Conservation (phyloP, 1,140 invertebrate genomes). For the Himalopsyche phryganea region DNA sequence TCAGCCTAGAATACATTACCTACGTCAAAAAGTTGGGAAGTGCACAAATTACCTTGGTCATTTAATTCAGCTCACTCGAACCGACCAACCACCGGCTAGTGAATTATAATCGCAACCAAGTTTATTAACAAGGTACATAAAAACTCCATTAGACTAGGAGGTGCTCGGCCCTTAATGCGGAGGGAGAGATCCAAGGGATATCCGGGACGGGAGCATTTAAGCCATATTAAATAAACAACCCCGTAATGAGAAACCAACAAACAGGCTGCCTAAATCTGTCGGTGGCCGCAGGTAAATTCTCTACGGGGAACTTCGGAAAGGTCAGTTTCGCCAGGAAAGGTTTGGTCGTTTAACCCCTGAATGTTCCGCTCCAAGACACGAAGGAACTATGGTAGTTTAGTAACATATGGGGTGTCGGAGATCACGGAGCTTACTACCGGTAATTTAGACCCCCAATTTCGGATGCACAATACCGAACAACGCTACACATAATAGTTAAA, state of each 20-base stretch:
- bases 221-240: conserved; percentile 34
- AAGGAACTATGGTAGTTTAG: neutral
- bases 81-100: neutral
- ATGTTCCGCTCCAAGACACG: conserved; percentile 4
- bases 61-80: no score
- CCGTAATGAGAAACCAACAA: conserved; percentile 33
- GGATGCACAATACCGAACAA: no score
- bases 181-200: conserved; percentile 4
- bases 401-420: conserved; percentile 2
- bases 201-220: conserved; percentile 18
- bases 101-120: conserved; percentile 30
- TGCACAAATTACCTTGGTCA: neutral
- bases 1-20: conserved; percentile 24
- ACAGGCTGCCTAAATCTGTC: conserved; percentile 28
- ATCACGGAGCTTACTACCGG: neutral
- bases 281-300: conserved; percentile 27
- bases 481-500: no score
- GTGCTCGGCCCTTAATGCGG: neutral
- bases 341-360: conserved; percentile 9
- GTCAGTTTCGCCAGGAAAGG: conserved; percentile 11
- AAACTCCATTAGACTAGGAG: conserved; percentile 27
- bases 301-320: conserved; percentile 5
- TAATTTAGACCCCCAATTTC: no score
- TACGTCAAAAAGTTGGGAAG: conserved; percentile 10
- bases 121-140: conserved; percentile 33